Evolutionary conservation across 2,797 vertebrate species (phyloP).

Genomic region (Sphenodon punctatus): DNA sequence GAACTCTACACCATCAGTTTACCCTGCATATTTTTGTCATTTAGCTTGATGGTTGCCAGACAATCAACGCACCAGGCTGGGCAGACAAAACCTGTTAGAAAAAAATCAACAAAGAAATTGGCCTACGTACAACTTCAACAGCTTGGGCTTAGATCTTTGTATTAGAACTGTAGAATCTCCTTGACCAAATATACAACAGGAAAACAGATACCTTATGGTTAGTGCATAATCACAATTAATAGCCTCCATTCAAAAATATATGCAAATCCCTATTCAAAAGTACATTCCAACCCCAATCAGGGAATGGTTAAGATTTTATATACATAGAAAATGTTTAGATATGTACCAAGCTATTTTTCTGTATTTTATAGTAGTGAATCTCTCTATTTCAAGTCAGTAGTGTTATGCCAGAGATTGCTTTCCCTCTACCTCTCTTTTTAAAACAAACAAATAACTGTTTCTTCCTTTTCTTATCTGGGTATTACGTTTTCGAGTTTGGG

Average conservation of each 20-base stretch:
- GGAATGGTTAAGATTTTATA: too few relatives aligned
- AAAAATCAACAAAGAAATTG: background rate
- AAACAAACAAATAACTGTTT: too few relatives aligned
- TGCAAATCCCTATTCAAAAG: background rate
- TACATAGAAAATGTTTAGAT: too few relatives aligned
- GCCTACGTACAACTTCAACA: background rate
- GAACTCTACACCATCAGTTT: background rate
- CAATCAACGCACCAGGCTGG: background rate
- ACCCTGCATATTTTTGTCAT: background rate
- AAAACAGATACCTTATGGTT: background rate
- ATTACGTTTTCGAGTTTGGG: too few relatives aligned
- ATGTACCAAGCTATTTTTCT: too few relatives aligned
- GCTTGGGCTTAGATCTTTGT: background rate
- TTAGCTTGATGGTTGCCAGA: background rate
- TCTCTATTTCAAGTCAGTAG: too few relatives aligned
- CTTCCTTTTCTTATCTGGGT: too few relatives aligned
- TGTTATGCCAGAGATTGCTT: too few relatives aligned
- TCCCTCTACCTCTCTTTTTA: too few relatives aligned
- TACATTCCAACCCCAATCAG: background rate
- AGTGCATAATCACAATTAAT: background rate
- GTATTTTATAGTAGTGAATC: too few relatives aligned
- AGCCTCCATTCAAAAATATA: background rate
- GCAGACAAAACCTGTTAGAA: background rate
- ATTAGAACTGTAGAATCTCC: background rate
- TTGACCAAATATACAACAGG: background rate